Conservation (phyloP, 2,888 invertebrate genomes). For the Macaria notata region DNA sequence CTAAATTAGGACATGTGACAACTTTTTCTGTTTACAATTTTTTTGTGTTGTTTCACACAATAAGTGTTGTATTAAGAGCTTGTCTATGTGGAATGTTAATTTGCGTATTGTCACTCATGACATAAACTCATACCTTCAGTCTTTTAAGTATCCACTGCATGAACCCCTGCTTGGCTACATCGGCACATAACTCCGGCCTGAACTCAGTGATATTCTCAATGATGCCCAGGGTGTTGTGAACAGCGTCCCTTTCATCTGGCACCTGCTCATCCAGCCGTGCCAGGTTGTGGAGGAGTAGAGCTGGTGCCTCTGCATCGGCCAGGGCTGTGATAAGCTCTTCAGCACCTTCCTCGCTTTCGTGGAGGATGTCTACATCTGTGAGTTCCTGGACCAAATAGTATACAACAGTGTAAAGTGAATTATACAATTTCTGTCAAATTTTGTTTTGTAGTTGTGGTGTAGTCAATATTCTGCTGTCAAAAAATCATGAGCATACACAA, state of each 20-base stretch:
- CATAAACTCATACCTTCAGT: slow-evolving; percentile 82
- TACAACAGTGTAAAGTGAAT: too few species aligned
- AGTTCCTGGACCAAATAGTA: slow-evolving; percentile 85
- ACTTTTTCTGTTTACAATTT: too few species aligned
- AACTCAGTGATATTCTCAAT: slow-evolving; percentile 98
- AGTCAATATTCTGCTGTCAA: too few species aligned
- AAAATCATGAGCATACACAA: too few species aligned
- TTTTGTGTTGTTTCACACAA: too few species aligned
- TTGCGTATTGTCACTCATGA: background rate
- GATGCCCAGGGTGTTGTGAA: slow-evolving; percentile 95
- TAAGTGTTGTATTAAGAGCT: too few species aligned
- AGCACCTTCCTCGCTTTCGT: slow-evolving; percentile 96
- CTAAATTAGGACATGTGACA: too few species aligned
- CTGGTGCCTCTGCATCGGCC: slow-evolving; percentile 94
- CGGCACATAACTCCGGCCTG: slow-evolving; percentile 90
- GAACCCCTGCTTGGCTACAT: slow-evolving; percentile 95
- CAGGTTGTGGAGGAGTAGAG: slow-evolving; percentile 95
- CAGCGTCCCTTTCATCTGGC: slow-evolving; percentile 97
- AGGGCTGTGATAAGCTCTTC: slow-evolving; percentile 93
- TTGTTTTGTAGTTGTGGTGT: too few species aligned
- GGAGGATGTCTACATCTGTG: slow-evolving; percentile 97
- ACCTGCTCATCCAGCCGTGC: slow-evolving; percentile 95
- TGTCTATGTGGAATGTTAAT: too few species aligned
- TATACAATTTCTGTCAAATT: too few species aligned
- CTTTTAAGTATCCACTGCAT: slow-evolving; percentile 96